These are phyloP conservation scores for Serranus cabrilla DNA, from an alignment of 2,797 vertebrate genomes.

Conservation along the genomic window DNA sequence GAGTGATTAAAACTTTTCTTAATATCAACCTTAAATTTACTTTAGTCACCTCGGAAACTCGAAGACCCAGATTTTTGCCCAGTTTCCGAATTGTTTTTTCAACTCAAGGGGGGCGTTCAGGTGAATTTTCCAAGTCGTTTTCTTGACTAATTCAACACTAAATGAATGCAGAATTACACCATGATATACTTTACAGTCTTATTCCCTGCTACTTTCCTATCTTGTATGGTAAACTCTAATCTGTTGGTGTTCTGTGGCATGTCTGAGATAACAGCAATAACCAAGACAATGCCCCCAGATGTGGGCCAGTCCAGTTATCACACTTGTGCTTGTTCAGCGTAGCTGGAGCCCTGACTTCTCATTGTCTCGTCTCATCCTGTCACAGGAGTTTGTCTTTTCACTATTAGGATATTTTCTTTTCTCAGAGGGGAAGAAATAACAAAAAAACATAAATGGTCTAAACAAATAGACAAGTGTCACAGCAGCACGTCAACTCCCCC, in stretches of 20 bases:
- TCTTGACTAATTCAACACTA: too few relatives aligned
- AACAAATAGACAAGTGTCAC: constrained; percentile 72
- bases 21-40: too few relatives aligned
- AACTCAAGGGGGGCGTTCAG: too few relatives aligned
- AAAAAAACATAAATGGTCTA: constrained; percentile 64
- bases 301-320: constrained; percentile 25
- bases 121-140: too few relatives aligned
- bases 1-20: too few relatives aligned
- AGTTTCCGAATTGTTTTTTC: too few relatives aligned
- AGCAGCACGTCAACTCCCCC: constrained; percentile 32
- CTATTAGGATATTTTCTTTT: constrained; percentile 15
- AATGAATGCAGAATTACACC: too few relatives aligned
- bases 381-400: constrained; percentile 45
- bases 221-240: not conserved
- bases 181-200: too few relatives aligned
- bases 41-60: too few relatives aligned
- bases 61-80: too few relatives aligned
- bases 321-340: constrained; percentile 1
- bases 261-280: constrained; percentile 27
- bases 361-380: constrained; percentile 64
- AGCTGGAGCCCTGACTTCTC: constrained; percentile 14
- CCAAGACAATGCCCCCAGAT: constrained; percentile 8
- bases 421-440: constrained; percentile 59
- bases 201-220: not conserved
- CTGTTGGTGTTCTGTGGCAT: constrained; percentile 1